These are phyloP conservation scores for Thryonomys swinderianus DNA, from an alignment of 2,113 vertebrate species.

Conservation along the genomic window DNA sequence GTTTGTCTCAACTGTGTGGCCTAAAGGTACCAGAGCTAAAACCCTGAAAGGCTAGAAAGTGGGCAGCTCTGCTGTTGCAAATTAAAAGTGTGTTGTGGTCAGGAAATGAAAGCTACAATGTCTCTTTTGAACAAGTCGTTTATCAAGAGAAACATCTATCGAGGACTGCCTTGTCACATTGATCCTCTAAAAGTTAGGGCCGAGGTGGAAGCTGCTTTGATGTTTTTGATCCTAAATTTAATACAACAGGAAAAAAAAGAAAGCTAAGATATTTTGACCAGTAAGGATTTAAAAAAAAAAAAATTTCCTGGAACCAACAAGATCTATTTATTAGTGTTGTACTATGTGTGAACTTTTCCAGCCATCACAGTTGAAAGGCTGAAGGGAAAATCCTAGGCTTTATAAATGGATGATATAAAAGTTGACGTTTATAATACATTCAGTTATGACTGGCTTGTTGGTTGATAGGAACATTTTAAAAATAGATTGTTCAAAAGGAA, in stretches of 20 bases:
- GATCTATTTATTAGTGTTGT: slow-evolving; percentile 70
- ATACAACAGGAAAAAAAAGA: slow-evolving; percentile 84
- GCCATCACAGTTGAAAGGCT: slow-evolving; percentile 48
- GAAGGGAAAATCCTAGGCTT: slow-evolving; percentile 55
- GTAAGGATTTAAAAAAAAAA: slow-evolving; percentile 82
- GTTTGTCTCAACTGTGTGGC: slow-evolving; percentile 84
- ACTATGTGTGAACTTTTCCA: slow-evolving; percentile 75
- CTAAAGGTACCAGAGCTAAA: slow-evolving; percentile 81
- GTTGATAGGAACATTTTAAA: slow-evolving; percentile 43
- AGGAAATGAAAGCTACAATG: slow-evolving; percentile 94
- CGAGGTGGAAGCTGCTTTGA: slow-evolving; percentile 88
- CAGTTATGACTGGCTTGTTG: slow-evolving; percentile 41
- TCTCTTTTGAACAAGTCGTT: slow-evolving; percentile 93
- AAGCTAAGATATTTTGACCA: slow-evolving; percentile 75
- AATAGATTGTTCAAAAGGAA: slow-evolving; percentile 41
- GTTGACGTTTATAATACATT: slow-evolving; percentile 17
- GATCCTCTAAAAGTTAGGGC: slow-evolving; percentile 90
- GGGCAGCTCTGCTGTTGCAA: slow-evolving; percentile 91
- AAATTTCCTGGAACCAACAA: slow-evolving; percentile 75
- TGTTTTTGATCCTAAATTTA: slow-evolving; percentile 90
- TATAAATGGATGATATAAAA: slow-evolving; percentile 56
- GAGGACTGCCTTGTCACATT: slow-evolving; percentile 90
- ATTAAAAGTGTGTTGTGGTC: slow-evolving; percentile 93
- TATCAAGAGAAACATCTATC: slow-evolving; percentile 93
- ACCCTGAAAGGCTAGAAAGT: slow-evolving; percentile 86